Conservation (phyloP, 2,888 invertebrate species). For the Acholoe squamosa region DNA sequence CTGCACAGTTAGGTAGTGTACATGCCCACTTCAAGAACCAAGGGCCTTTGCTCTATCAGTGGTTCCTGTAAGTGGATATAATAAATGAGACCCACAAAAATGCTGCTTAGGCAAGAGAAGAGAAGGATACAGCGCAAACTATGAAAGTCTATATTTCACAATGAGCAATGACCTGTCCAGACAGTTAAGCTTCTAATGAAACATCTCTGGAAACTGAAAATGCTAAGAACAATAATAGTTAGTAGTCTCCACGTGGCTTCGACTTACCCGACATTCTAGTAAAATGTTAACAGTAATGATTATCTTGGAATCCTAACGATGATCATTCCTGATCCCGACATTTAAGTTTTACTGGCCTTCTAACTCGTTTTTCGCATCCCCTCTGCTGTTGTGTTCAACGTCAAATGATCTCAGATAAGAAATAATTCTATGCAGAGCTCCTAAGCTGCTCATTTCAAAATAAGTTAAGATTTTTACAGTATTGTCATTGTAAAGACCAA, state of each 20-base stretch:
- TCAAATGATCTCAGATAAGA: too few relatives aligned
- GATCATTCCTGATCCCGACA: neutral
- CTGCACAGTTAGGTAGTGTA: neutral
- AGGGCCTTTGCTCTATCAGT: neutral
- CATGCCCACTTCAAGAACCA: neutral
- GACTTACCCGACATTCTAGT: neutral
- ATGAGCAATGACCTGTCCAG: neutral
- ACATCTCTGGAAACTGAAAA: neutral
- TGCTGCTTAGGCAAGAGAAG: constrained; percentile 12
- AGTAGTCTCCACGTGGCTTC: neutral
- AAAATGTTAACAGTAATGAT: neutral
- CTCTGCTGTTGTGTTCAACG: too few relatives aligned
- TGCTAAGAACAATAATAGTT: neutral
- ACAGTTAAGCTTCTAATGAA: neutral
- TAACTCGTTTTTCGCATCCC: neutral
- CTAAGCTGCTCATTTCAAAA: too few relatives aligned
- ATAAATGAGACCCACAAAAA: neutral
- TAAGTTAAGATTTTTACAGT: neutral
- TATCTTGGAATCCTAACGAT: neutral
- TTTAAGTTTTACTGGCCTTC: neutral
- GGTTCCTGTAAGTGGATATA: neutral
- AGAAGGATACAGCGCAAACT: neutral
- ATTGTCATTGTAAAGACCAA: neutral
- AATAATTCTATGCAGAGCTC: too few relatives aligned
- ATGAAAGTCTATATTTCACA: neutral